Evolutionary conservation across 2,888 invertebrate species (phyloP).

Genomic region (Atrina japonica): DNA sequence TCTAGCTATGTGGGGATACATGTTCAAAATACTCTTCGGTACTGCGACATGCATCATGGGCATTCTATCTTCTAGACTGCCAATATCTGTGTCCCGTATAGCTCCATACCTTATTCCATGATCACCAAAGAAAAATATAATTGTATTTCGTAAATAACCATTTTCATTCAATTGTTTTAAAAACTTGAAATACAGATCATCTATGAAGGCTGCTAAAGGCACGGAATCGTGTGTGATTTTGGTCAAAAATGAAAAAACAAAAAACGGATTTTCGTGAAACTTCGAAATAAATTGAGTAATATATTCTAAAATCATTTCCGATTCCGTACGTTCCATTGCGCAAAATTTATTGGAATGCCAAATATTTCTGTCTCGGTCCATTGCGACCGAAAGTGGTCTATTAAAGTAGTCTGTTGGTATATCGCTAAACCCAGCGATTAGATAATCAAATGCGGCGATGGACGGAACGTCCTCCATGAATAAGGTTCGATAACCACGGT

Average conservation of each 20-base stretch:
- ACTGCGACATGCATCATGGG: conserved; percentile 89
- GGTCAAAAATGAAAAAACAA: conserved; percentile 92
- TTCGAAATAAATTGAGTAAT: conserved; percentile 82
- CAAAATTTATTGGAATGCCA: conserved; percentile 82
- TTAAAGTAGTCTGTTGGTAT: conserved; percentile 93
- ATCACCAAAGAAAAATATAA: conserved; percentile 86
- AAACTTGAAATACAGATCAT: conserved; percentile 85
- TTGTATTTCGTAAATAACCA: conserved; percentile 61
- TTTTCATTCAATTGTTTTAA: conserved; percentile 81
- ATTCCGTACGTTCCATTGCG: conserved; percentile 86
- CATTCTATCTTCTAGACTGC: conserved; percentile 89
- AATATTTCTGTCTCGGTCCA: conserved; percentile 65
- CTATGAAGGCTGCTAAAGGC: conserved; percentile 89
- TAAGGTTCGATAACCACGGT: conserved; percentile 88
- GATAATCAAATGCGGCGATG: conserved; percentile 90
- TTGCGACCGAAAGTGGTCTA: conserved; percentile 87
- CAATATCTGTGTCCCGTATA: conserved; percentile 90
- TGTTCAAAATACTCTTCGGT: conserved; percentile 87
- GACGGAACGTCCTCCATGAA: conserved; percentile 91
- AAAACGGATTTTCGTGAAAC: conserved; percentile 85
- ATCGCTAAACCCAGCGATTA: conserved; percentile 86
- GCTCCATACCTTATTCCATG: conserved; percentile 94
- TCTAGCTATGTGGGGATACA: conserved; percentile 84
- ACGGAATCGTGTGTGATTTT: conserved; percentile 92
- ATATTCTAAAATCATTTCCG: conserved; percentile 85